Percentiles rank a stretch among this genome's conserved stretches.
Conservation (phyloP, 1,140 invertebrate species). For the Drosophila tsacasi region DNA sequence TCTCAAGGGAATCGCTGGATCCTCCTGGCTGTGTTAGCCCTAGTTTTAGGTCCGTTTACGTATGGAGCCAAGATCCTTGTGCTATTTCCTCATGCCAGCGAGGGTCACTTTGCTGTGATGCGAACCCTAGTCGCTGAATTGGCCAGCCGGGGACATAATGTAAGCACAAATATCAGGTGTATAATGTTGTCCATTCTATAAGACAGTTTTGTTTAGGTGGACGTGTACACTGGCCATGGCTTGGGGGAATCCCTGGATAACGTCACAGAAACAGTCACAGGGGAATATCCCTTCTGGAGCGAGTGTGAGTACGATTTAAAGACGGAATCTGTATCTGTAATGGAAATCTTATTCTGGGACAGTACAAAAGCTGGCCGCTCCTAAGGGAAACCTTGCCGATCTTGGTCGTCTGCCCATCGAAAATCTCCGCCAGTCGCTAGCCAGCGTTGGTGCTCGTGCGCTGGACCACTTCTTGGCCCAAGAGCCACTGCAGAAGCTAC, state of each 20-base stretch:
- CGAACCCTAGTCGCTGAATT: constrained; percentile 79
- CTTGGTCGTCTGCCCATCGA: constrained; percentile 36
- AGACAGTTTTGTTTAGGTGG: constrained; percentile 43
- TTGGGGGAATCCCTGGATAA: constrained; percentile 65
- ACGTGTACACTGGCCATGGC: constrained; percentile 66
- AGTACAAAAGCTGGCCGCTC: constrained; percentile 65
- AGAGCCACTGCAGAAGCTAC: constrained; percentile 49
- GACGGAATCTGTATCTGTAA: not conserved
- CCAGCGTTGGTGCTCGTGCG: constrained; percentile 49
- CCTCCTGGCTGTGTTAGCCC: not conserved
- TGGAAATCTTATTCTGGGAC: not conserved
- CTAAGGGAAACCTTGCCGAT: constrained; percentile 54
- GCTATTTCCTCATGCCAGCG: constrained; percentile 77
- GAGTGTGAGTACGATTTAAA: constrained; percentile 54
- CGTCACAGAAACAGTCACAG: constrained; percentile 68
- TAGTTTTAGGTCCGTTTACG: constrained; percentile 1
- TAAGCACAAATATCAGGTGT: constrained; percentile 25
- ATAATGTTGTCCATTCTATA: not conserved
- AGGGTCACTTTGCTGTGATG: constrained; percentile 83
- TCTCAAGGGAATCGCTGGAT: constrained; percentile 13
- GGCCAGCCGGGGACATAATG: constrained; percentile 72
- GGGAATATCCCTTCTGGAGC: constrained; percentile 72
- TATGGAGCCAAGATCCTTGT: constrained; percentile 75
- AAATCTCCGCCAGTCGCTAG: constrained; percentile 57
- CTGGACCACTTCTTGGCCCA: constrained; percentile 70